Evolutionary conservation across 2,113 vertebrate species (phyloP), one percentile per base, ranked within the genome.

Genomic region (Zosterops hypoxanthus): DNA sequence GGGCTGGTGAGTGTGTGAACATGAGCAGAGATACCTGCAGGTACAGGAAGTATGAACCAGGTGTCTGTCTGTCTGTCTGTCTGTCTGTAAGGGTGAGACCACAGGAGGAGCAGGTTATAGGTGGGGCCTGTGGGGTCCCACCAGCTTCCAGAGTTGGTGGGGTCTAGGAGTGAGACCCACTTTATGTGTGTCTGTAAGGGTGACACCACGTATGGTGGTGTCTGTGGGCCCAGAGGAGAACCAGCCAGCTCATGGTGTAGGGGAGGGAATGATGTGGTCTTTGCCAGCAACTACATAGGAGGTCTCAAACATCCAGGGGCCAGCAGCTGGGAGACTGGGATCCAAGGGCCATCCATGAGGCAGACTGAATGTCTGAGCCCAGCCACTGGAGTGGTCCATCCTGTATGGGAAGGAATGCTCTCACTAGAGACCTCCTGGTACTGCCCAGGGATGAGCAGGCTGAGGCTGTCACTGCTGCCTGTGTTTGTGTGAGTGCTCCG

Each of bases 91-190:
- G 36, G 9, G 19, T 12, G 25, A 81, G 22, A 56, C 28, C 42
- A 29, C 0, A 1, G 33, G 31, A 77, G 15, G 14, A 71, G 5
- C 2, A 7, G 33, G 21, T 31, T 50, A 44, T 31, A 5, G 2
- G 36, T 36, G 21, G 21, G 33, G 34, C 6, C 57, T 33, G 23
- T n/a, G 21, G 24, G 81, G 34, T 56, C 21, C 15, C 34, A 64
- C 20, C 31, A 78, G 65, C 44, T 86, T 29, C 26, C n/a, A 79
- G 44, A 49, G 6, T 21, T 11, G 2, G 39, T 14, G 39, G 13
- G 3, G 29, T 60, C 61, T 15, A 61, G 41, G 41, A 56, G 5
- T 0, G 0, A 56, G 19, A 41, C 3, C 8, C 17, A 21, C 0
- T 1, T 19, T 26, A 4, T 31, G 63, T n/a, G 5, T n/a, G 18